Conservation (phyloP, 1,140 invertebrate species). For the Caerostris darwini region DNA sequence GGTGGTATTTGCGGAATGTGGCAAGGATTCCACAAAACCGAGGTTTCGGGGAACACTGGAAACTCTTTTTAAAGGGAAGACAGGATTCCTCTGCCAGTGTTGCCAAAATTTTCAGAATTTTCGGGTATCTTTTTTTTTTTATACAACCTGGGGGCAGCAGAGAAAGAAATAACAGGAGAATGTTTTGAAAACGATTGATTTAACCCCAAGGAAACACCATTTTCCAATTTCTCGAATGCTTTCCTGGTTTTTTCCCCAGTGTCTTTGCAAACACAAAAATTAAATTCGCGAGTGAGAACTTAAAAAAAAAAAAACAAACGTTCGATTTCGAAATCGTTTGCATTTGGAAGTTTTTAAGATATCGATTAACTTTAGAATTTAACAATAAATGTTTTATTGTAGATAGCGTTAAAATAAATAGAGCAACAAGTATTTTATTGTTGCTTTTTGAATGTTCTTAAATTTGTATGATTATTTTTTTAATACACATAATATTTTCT, state of each 20-base stretch:
- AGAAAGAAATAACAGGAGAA: constrained; percentile 42
- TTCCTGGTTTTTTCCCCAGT: not conserved
- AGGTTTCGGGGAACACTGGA: constrained; percentile 37
- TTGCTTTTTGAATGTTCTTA: too few relatives aligned
- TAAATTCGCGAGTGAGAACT: not conserved
- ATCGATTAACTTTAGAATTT: not conserved
- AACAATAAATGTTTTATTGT: too few relatives aligned
- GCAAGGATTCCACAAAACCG: constrained; percentile 68
- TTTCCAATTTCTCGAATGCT: constrained; percentile 58
- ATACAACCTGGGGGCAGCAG: not conserved
- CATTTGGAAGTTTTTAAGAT: not conserved
- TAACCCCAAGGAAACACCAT: constrained; percentile 48
- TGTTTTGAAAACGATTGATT: constrained; percentile 74
- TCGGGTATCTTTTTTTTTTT: constrained; percentile 38
- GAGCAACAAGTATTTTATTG: too few relatives aligned
- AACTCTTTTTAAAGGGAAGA: constrained; percentile 62
- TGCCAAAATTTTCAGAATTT: constrained; percentile 55
- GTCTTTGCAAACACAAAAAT: constrained; percentile 23
- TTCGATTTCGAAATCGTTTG: not conserved
- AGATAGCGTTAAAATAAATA: too few relatives aligned
- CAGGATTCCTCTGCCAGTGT: not conserved
- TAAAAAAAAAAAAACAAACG: not conserved
- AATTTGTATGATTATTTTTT: too few relatives aligned
- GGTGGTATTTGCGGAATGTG: constrained; percentile 71
- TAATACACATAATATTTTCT: too few relatives aligned